Conservation (phyloP, 2,888 invertebrate genomes). For the Acleris laterana region DNA sequence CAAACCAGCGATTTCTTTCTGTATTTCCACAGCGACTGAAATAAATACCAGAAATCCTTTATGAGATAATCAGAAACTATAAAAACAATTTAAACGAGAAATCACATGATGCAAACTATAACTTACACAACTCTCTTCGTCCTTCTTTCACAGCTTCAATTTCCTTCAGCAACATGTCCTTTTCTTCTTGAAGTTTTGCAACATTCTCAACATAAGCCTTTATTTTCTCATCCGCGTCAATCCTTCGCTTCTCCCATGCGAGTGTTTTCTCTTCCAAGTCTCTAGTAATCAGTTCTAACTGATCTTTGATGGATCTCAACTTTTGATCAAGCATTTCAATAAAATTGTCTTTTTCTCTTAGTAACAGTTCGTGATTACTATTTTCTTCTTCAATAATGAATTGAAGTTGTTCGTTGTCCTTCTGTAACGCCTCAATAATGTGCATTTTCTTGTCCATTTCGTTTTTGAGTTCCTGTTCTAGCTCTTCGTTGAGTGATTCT, state of each 20-base stretch:
- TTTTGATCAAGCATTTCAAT: slow-evolving; percentile 55
- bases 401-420: slow-evolving; percentile 59
- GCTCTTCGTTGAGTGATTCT: slow-evolving; percentile 43
- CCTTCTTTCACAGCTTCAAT: slow-evolving; percentile 40
- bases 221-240: slow-evolving; percentile 47
- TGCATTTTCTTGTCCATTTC: slow-evolving; percentile 47
- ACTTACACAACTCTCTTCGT: slow-evolving; percentile 68
- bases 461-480: slow-evolving; percentile 50
- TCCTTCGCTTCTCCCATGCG: slow-evolving; percentile 51
- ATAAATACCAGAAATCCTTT: slow-evolving; percentile 37
- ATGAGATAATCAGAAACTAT: not conserved
- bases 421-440: slow-evolving; percentile 50
- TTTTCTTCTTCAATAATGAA: slow-evolving; percentile 57
- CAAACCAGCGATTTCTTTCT: slow-evolving; percentile 53
- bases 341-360: slow-evolving; percentile 57
- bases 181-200: slow-evolving; percentile 41
- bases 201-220: slow-evolving; percentile 46
- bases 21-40: slow-evolving; percentile 58
- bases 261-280: slow-evolving; percentile 52
- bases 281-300: slow-evolving; percentile 49
- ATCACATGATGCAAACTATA: slow-evolving; percentile 9
- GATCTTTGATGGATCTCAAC: slow-evolving; percentile 45
- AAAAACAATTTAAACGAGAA: not conserved
- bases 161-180: slow-evolving; percentile 32
- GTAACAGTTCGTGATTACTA: slow-evolving; percentile 52